Base-by-base conservation (phyloP, 2,797 vertebrate genomes). In the Sebastes alutus region DNA sequence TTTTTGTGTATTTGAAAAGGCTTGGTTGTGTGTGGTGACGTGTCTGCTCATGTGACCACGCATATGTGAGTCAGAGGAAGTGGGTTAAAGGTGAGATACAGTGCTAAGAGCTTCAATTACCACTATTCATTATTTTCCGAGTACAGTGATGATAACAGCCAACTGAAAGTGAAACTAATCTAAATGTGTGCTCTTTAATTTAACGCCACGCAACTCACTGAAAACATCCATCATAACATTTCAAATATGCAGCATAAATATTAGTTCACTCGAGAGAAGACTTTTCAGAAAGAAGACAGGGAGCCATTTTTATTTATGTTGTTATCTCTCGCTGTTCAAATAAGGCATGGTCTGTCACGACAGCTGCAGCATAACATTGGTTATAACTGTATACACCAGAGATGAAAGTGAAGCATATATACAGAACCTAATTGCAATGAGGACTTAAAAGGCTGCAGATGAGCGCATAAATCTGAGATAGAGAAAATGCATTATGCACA, bases 401-500 rank as follows among this genome's bases (percentile, higher is more conserved):
- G 64, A 89, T 88, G 78, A 89, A 89, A 90, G 88, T 56, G 60
- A 77, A 70, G 79, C 83, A 77, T 77, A 80, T 66, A 85, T 70
- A 84, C 80, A 81, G 68, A 75, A 75, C 59, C 75, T 89, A 85
- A 89, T 88, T 92, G 85, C 88, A 93, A 90, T 91, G 83, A 91
- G 82, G 77, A 84, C 88, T 88, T 92, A 86, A 90, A 91, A 92
- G 90, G 84, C 83, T 84, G 77, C 73, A 80, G 82, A 86, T 87
- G 85, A 89, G 76, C 75, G 83, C 81, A 89, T 93, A 89, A 92
- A 93, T 92, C 87, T 90, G 72, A 81, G 75, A 85, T 64, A 77
- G 72, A 87, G 59, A 78, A 78, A 92, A 92, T 88, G 82, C 82
- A 92, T 91, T 91, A 89, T 90, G 84, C 87, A 82, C 87, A 79